phyloP scores from a whole-genome alignment of 2,797 vertebrate genomes.

The Allobates femoralis region DNA sequence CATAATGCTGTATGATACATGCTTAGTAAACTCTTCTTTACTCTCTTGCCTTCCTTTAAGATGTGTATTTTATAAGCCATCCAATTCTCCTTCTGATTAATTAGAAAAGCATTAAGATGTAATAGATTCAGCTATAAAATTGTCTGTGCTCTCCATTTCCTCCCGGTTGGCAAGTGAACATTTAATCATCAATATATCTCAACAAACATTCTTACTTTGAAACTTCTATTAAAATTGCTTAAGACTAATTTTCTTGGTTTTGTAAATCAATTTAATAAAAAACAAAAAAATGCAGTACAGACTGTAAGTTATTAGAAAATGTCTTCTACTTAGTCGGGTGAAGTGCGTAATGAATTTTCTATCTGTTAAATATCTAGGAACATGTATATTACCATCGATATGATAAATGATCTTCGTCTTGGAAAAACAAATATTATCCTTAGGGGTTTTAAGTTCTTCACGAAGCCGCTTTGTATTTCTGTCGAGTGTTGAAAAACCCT shows the following conservation, averaged over 20 bases:
- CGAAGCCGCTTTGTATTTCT: constrained; percentile 64
- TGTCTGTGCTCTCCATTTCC: constrained; percentile 7
- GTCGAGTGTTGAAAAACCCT: constrained; percentile 64
- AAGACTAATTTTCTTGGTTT: constrained; percentile 57
- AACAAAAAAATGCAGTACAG: constrained; percentile 21
- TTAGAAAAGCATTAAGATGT: constrained; percentile 52
- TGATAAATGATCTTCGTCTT: constrained; percentile 55
- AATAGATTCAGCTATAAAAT: constrained; percentile 59
- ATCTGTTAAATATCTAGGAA: constrained; percentile 62
- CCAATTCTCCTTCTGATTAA: constrained; percentile 56
- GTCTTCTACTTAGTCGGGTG: constrained; percentile 56
- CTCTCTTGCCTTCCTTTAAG: constrained; percentile 27
- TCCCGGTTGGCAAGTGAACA: constrained; percentile 52
- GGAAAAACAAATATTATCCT: constrained; percentile 63
- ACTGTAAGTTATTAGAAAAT: constrained; percentile 59
- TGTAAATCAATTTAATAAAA: constrained; percentile 62
- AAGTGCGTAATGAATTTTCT: constrained; percentile 62
- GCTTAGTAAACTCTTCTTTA: neutral
- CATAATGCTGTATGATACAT: neutral
- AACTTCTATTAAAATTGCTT: constrained; percentile 60
- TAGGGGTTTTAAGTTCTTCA: constrained; percentile 50
- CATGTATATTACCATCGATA: constrained; percentile 63
- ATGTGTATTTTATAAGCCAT: constrained; percentile 47
- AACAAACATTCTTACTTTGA: constrained; percentile 56
- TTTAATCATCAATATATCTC: constrained; percentile 62